Evolutionary conservation across 2,113 vertebrate species (phyloP).

Genomic region (Sardina pilchardus): DNA sequence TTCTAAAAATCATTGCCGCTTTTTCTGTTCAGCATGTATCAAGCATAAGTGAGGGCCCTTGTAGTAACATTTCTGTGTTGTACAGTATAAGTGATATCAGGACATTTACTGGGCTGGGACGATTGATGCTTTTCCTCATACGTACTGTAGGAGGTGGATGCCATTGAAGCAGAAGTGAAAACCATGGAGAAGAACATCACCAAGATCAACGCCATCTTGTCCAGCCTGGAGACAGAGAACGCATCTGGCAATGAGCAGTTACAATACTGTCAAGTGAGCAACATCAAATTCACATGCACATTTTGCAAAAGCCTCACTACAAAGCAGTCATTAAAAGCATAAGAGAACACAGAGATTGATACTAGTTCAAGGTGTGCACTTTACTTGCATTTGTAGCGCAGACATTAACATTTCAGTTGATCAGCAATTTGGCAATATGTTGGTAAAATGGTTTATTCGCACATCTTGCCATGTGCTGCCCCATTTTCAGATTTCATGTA

Average conservation of each 20-base stretch:
- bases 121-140: background rate
- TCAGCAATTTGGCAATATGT: too few relatives aligned
- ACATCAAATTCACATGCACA: background rate
- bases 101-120: background rate
- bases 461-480: too few relatives aligned
- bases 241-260: slow-evolving; percentile 81
- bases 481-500: too few relatives aligned
- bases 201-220: slow-evolving; percentile 83
- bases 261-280: slow-evolving; percentile 79
- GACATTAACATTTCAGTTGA: too few relatives aligned
- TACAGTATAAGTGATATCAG: background rate
- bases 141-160: slow-evolving; percentile 82
- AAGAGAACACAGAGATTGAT: background rate
- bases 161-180: slow-evolving; percentile 84
- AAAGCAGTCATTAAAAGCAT: background rate
- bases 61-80: background rate
- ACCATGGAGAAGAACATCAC: slow-evolving; percentile 80
- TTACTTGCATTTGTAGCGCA: too few relatives aligned
- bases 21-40: too few relatives aligned
- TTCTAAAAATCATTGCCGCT: too few relatives aligned
- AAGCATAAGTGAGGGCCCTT: background rate
- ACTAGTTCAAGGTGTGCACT: background rate
- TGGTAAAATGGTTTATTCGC: too few relatives aligned
- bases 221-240: slow-evolving; percentile 76
- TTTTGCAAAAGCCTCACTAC: background rate